These are phyloP conservation scores for Metacarcinus magister DNA, from an alignment of 2,888 invertebrate species.

Conservation along the genomic window DNA sequence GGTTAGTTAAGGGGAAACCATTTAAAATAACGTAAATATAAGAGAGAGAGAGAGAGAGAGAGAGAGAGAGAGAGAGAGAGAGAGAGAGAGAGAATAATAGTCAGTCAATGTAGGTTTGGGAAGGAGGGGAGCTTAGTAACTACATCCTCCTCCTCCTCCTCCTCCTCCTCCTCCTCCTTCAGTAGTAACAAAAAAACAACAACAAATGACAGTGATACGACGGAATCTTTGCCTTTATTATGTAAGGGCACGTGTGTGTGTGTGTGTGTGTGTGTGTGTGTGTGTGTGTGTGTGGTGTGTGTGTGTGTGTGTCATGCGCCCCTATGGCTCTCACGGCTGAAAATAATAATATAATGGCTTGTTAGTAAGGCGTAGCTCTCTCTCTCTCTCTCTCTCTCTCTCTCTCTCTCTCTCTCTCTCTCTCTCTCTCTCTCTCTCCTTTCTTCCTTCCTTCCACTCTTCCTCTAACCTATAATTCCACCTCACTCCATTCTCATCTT, in stretches of 20 bases:
- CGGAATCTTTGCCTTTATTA: background rate
- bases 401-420: background rate
- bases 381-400: background rate
- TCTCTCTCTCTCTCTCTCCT: no score
- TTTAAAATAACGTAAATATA: no score
- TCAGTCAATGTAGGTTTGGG: background rate
- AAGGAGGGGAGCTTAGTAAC: background rate
- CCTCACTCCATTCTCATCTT: background rate
- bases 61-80: constrained; percentile 56
- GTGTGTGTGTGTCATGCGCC: background rate
- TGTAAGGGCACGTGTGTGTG: background rate
- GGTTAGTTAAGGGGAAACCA: background rate
- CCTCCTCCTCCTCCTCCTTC: constrained; percentile 1
- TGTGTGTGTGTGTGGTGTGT: constrained; percentile 35
- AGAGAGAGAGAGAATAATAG: background rate
- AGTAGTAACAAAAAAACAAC: background rate
- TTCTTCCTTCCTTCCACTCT: background rate
- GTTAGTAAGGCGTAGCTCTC: background rate
- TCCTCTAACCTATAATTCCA: background rate
- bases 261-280: constrained; percentile 39
- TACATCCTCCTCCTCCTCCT: constrained; percentile 42
- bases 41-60: constrained; percentile 59
- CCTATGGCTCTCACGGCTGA: background rate
- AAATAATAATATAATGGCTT: constrained; percentile 31
- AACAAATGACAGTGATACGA: background rate